phyloP scores from a whole-genome alignment of 2,113 vertebrate species.

The Phrynosoma platyrhinos region DNA sequence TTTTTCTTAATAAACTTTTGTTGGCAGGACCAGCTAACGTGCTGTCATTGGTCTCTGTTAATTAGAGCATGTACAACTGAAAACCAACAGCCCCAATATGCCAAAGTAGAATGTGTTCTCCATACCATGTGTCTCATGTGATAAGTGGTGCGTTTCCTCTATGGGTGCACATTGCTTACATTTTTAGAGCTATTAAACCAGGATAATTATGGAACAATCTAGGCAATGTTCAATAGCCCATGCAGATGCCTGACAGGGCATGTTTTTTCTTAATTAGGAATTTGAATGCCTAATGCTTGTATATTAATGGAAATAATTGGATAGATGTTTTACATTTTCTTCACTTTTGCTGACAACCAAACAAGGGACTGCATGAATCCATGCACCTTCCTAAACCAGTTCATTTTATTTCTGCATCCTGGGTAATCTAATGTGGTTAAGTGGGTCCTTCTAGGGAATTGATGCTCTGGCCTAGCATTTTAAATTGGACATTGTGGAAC shows the following conservation, averaged over 20 bases:
- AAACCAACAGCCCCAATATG: constrained; percentile 72
- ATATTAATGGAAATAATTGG: constrained; percentile 93
- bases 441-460: constrained; percentile 51
- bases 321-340: constrained; percentile 85
- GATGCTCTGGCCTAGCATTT: constrained; percentile 13
- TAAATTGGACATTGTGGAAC: constrained; percentile 37
- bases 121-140: constrained; percentile 62
- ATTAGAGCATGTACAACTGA: constrained; percentile 79
- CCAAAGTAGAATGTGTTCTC: constrained; percentile 69
- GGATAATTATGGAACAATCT: constrained; percentile 87
- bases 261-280: constrained; percentile 95
- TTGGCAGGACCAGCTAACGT: constrained; percentile 52
- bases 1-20: constrained; percentile 34
- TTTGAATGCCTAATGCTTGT: constrained; percentile 87
- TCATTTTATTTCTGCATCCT: constrained; percentile 76
- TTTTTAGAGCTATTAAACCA: constrained; percentile 85
- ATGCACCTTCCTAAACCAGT: constrained; percentile 65
- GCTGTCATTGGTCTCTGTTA: constrained; percentile 65
- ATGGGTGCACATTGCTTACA: constrained; percentile 76
- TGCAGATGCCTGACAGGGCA: constrained; percentile 87
- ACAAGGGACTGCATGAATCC: constrained; percentile 75
- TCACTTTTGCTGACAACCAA: constrained; percentile 78
- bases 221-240: constrained; percentile 88
- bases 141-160: constrained; percentile 71
- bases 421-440: constrained; percentile 70